Base-by-base conservation (phyloP, 1,140 invertebrate genomes). In the Drosophila ironensis region DNA sequence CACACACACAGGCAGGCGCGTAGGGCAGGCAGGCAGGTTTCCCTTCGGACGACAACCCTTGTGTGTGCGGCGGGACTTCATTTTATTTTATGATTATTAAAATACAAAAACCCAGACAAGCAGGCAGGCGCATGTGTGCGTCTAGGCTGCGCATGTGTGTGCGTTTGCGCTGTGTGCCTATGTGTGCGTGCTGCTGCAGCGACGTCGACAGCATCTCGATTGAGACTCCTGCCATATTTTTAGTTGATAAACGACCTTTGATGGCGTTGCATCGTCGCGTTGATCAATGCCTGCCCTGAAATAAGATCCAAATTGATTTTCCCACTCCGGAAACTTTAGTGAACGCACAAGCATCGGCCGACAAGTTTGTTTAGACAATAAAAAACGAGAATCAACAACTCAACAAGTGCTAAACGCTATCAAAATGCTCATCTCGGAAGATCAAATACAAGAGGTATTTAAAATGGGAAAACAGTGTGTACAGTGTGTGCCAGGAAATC, bases 211-310 rank as follows among this genome's bases (percentile, higher is more conserved):
- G 44, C 41, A 41, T 48, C 11, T 27, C 48, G 24, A 47, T 56
- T 24, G 52, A 64, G 69, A 59, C 72, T 67, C 60, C 60, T 76
- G 57, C 73, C 61, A 76, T 70, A 88, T 78, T 86, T 89, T 89
- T 78, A 89, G 88, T 89, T 87, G 80, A 89, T 89, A 88, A 88
- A 82, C 77, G 88, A 89, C 84, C 84, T 88, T 88, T 89, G 88
- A 89, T 89, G 88, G 77, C 77, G 84, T 67, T 82, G 74, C 84
- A 89, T 89, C 88, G 88, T 89, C 66, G 73, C 80, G 70, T 66
- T 84, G 80, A 84, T 84, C 78, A 57, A 73, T 77, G 69, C 37
- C 52, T 53, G 51, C 41, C 41, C 33, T 52, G 50, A 69, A 53
- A 45, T 33, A 30, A 63, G 48, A 27, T 19, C 42, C 8, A 25